Evolutionary conservation across 2,797 vertebrate genomes (phyloP).

Genomic region (Avahi laniger): DNA sequence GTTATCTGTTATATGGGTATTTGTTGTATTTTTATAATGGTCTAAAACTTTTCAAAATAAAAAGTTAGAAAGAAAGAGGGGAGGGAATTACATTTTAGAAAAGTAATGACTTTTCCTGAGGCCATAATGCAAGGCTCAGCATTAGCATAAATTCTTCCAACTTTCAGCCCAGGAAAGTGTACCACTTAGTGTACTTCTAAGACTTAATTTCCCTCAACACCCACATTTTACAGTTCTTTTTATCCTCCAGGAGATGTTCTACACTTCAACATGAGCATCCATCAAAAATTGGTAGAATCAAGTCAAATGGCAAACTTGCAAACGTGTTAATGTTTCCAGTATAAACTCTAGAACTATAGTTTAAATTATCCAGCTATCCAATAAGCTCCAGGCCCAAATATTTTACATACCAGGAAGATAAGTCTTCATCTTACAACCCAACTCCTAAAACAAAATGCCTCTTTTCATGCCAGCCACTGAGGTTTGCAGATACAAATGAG

Average conservation of each 20-base stretch:
- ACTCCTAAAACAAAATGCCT: background rate
- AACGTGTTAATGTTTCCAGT: background rate
- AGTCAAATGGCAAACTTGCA: background rate
- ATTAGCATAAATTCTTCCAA: background rate
- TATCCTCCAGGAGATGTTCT: background rate
- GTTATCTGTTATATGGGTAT: background rate
- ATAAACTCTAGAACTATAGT: background rate
- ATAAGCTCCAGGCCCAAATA: background rate
- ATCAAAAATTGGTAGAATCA: background rate
- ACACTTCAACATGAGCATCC: background rate
- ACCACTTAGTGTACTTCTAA: background rate
- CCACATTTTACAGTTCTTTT: background rate
- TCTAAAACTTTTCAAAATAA: background rate
- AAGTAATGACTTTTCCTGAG: background rate
- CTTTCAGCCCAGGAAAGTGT: background rate
- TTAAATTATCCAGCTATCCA: background rate
- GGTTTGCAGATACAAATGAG: background rate
- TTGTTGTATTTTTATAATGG: background rate
- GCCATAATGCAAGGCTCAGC: background rate
- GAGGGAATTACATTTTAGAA: background rate
- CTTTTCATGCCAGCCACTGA: background rate
- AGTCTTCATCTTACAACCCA: background rate
- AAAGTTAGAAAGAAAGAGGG: background rate
- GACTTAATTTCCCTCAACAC: background rate
- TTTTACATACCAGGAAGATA: background rate